phyloP scores from a whole-genome alignment of 2,113 vertebrate genomes.

The Chamaea fasciata region DNA sequence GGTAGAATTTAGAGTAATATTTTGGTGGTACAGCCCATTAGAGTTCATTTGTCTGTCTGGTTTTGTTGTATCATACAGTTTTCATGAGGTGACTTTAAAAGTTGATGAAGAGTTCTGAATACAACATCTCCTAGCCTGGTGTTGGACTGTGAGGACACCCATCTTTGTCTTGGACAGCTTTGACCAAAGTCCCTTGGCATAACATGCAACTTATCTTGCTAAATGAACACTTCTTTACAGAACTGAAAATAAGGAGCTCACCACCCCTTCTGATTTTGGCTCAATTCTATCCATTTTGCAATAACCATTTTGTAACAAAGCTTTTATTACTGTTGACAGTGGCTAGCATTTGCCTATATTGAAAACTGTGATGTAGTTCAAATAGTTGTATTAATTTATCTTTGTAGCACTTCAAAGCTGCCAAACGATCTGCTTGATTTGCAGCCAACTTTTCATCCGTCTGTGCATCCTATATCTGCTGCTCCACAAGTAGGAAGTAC shows the following conservation, averaged over 20 bases:
- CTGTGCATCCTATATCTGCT: slow-evolving; percentile 80
- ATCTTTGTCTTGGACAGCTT: background rate
- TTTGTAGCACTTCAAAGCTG: slow-evolving; percentile 85
- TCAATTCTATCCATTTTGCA: background rate
- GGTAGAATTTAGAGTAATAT: background rate
- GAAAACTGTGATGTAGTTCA: background rate
- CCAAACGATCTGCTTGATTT: slow-evolving; percentile 93
- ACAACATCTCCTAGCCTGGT: background rate
- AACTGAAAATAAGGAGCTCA: background rate
- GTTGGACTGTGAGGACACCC: background rate
- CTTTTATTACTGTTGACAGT: background rate
- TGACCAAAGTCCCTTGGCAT: background rate
- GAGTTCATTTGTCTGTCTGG: background rate
- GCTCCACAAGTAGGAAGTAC: slow-evolving; percentile 84
- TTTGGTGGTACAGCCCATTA: background rate
- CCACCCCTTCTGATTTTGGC: background rate
- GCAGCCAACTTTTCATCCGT: slow-evolving; percentile 89
- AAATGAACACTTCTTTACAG: background rate
- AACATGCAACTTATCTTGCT: background rate
- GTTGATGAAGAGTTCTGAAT: background rate
- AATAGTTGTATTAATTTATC: slow-evolving; percentile 49
- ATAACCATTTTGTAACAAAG: background rate
- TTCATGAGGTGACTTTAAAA: background rate
- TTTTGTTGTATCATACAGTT: background rate
- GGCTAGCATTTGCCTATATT: background rate